Evolutionary conservation across 1,140 invertebrate genomes (phyloP), one percentile per base, ranked within the genome.

Genomic region (Helicoverpa armigera): DNA sequence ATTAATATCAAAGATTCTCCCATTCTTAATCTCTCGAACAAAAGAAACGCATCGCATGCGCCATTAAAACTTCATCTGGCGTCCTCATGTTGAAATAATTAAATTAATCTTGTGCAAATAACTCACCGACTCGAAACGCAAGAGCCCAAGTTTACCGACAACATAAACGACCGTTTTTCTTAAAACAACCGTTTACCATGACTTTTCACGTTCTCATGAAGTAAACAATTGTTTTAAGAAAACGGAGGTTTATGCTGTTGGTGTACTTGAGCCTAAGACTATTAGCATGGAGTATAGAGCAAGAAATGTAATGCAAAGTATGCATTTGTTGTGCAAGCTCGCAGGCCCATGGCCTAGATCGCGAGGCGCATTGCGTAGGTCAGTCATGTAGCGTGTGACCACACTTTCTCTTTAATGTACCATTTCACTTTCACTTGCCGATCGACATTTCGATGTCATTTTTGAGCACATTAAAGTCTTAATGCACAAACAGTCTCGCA

Each of bases 361-460:
- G 75, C 82, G 77, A 69, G 23, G 75, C 82, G 88, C 87, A 88
- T 94, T 91, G 91, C 91, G 92, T 94, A 91, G 91, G 91, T 94
- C 92, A 93, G 88, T 86, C 90, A 87, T 87, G 82, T 83, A 82
- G 70, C 73, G 78, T 80, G 80, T 79, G 63, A 80, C 82, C 84
- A 84, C 84, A 92, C 91, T 92, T 94, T 92, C 91, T 88, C 91
- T 70, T 84, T 86, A 86, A 82, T 80, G 67, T 77, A 60, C 83
- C 85, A 86, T 86, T 91, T 89, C 87, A 93, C 92, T 94, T 92
- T 92, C 90, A 91, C 90, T 90, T 50, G 67, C 82, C 80, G 83
- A 88, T 85, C 83, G 75, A 74, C 67, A 84, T 88, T 84, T 85
- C 53, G 51, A 56, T 75, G 31, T 35, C 58, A 81, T 81, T 82